phyloP scores from a whole-genome alignment of 2,113 vertebrate genomes.

The Alethe diademata region DNA sequence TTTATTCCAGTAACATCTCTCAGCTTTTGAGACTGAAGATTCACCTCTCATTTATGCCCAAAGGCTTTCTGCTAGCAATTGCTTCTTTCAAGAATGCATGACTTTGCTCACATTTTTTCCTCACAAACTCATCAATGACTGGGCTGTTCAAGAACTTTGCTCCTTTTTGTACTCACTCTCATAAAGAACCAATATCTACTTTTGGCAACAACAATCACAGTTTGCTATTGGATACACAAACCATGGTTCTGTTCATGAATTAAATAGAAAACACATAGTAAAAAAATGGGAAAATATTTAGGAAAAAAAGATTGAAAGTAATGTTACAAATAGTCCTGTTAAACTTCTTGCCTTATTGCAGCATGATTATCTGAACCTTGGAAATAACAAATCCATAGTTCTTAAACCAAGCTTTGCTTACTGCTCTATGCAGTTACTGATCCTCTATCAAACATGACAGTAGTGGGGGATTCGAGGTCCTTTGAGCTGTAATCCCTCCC shows the following conservation, averaged over 20 bases:
- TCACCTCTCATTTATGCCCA: not conserved
- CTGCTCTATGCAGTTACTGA: not conserved
- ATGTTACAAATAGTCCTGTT: not conserved
- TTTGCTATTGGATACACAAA: not conserved
- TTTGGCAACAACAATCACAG: not conserved
- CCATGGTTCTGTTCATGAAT: not conserved
- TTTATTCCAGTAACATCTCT: not conserved
- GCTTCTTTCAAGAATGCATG: not conserved
- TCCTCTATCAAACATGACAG: not conserved
- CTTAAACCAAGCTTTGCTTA: not conserved
- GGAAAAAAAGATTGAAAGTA: not conserved
- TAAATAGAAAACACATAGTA: not conserved
- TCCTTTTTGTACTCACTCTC: not conserved
- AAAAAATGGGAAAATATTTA: not conserved
- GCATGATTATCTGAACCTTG: accelerated
- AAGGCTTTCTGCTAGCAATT: not conserved
- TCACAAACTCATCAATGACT: not conserved
- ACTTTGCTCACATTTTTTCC: not conserved
- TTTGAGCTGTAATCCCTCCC: not conserved
- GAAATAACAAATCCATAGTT: not conserved
- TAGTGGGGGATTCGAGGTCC: not conserved
- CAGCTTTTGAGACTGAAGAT: not conserved
- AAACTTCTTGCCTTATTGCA: not conserved
- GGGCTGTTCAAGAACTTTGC: not conserved
- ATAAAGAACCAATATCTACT: not conserved